Evolutionary conservation across 2,113 vertebrate species (phyloP).

Genomic region (Artemisiospiza belli): DNA sequence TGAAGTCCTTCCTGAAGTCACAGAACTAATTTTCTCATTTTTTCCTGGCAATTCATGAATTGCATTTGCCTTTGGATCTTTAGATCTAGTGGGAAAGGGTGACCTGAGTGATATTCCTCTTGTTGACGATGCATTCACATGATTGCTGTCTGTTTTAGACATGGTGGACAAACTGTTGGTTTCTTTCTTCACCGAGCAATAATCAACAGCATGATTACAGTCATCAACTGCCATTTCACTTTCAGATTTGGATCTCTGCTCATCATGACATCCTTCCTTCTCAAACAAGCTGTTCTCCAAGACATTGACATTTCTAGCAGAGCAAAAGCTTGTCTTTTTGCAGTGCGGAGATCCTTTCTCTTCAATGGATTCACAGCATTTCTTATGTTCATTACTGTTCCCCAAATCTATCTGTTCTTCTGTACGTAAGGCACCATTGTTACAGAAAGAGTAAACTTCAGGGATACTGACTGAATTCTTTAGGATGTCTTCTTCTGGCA

Average conservation of each 20-base stretch:
- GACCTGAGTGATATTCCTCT: constrained; percentile 66
- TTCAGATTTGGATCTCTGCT: constrained; percentile 20
- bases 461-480: not conserved
- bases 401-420: not conserved
- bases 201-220: not conserved
- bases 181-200: constrained; percentile 22
- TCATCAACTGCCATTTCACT: not conserved
- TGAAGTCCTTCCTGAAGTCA: constrained; percentile 42
- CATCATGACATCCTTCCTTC: not conserved
- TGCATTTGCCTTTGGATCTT: constrained; percentile 69
- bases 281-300: constrained; percentile 1
- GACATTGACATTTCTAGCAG: not conserved
- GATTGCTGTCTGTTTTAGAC: constrained; percentile 30
- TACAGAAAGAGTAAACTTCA: constrained; percentile 28
- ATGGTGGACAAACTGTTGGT: not conserved
- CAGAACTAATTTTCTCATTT: constrained; percentile 53
- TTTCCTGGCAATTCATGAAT: constrained; percentile 31
- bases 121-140: not conserved
- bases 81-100: constrained; percentile 62
- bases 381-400: not conserved
- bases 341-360: not conserved
- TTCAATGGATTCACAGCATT: not conserved
- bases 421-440: constrained; percentile 34
- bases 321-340: not conserved
- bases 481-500: not conserved